These are phyloP conservation scores for Bombus sibiricus DNA, from an alignment of 1,140 invertebrate genomes.

Conservation along the genomic window DNA sequence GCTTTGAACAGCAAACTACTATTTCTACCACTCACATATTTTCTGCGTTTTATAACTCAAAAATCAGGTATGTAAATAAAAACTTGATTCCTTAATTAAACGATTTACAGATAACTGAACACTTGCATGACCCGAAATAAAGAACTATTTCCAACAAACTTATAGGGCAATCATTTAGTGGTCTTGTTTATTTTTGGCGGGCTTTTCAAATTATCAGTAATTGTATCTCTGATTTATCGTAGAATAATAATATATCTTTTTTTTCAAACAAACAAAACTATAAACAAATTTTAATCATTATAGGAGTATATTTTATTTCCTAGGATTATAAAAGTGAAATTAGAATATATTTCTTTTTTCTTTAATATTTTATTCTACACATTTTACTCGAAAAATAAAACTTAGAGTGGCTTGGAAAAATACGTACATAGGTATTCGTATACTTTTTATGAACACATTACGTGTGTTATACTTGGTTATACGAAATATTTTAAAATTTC, in stretches of 20 bases:
- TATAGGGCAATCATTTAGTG: not conserved
- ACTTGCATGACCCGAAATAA: not conserved
- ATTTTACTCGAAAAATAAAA: not conserved
- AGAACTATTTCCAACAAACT: not conserved
- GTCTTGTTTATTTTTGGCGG: not conserved
- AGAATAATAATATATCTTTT: not conserved
- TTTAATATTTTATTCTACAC: not conserved
- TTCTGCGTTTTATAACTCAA: not conserved
- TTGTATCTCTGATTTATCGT: not conserved
- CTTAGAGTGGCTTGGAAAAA: no score
- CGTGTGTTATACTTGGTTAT: no score
- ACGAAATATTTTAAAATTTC: no score
- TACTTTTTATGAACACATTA: no score
- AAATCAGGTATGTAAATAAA: constrained; percentile 12
- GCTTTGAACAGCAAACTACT: not conserved
- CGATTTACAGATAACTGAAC: not conserved
- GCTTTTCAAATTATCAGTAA: not conserved
- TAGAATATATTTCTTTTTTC: not conserved
- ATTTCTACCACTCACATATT: constrained; percentile 7
- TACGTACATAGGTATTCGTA: no score
- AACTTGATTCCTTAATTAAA: constrained; percentile 24
- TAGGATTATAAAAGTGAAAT: not conserved
- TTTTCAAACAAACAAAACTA: not conserved
- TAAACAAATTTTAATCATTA: not conserved
- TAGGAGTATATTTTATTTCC: not conserved